Base-by-base conservation (phyloP, 2,797 vertebrate species). In the Xiphophorus birchmanni region DNA sequence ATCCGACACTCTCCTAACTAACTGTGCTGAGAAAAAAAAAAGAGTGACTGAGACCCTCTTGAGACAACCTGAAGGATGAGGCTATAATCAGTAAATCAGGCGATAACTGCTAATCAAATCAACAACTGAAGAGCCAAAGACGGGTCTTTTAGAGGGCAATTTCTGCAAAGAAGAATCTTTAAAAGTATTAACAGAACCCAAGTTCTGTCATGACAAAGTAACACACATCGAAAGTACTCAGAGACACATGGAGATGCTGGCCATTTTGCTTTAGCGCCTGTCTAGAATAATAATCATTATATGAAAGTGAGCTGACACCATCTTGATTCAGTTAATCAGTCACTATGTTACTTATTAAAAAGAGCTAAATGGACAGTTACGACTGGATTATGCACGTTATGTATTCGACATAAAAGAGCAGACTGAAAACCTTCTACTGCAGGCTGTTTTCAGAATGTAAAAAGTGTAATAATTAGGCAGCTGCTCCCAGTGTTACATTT, bases 401-500 rank as follows among this genome's bases (percentile, higher is more conserved):
- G 47, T 72, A 44, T 77, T 65, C 54, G 37, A 88, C 29, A 78
- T 44, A 60, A 77, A 48, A 63, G 9, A 73, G 35, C 32, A 42
- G 9, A 75, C 79, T 76, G 37, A 26, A 80, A 65, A 2, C 44
- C 78, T 65, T 42, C 82, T 77, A 52, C 80, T 80, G 32, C 12
- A 45, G 80, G 77, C 73, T 84, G 29, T 72, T 80, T 84, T 60
- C 63, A 81, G n/a, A 56, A 75, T 77, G 42, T 3, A 54, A 44
- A 26, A 80, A 65, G 80, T 77, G 72, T 83, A 79, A 77, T 65
- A 75, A 84, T 86, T 76, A 86, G 73, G 26, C 77, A 78, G 60
- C 87, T 80, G 72, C 54, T 82, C 65, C 52, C 12, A 48, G 74
- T 77, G 69, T 56, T 26, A 42, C 54, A 37, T 63, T 76, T 76